phyloP scores from a whole-genome alignment of 2,888 invertebrate species.

The Drosophila helvetica region DNA sequence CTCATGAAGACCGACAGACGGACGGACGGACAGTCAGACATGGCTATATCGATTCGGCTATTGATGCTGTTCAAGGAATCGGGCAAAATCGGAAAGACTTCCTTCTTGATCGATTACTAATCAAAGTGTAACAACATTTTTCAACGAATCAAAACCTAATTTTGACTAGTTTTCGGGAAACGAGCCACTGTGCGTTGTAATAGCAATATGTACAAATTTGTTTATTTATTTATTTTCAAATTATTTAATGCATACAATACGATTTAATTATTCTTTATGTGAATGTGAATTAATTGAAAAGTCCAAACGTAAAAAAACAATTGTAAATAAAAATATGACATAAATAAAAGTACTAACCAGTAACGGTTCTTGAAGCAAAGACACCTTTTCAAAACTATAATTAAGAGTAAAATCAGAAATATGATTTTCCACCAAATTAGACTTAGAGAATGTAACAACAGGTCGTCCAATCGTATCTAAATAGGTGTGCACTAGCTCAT shows the following conservation, averaged over 20 bases:
- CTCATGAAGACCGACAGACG: too few relatives aligned
- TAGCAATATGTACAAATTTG: too few relatives aligned
- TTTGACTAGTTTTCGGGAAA: too few relatives aligned
- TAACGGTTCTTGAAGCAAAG: constrained; percentile 97
- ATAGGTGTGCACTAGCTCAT: constrained; percentile 94
- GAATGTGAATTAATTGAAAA: constrained; percentile 91
- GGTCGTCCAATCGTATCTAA: constrained; percentile 97
- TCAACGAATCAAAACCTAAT: too few relatives aligned
- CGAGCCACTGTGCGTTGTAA: too few relatives aligned
- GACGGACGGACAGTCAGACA: too few relatives aligned
- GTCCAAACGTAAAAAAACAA: constrained; percentile 97
- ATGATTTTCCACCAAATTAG: constrained; percentile 97
- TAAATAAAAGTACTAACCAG: constrained; percentile 95
- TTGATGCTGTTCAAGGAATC: too few relatives aligned
- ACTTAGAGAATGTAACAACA: constrained; percentile 91
- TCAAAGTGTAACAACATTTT: too few relatives aligned
- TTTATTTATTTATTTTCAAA: constrained; percentile 2
- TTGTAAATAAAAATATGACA: constrained; percentile 94
- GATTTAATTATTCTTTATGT: constrained; percentile 60
- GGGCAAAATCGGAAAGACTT: too few relatives aligned
- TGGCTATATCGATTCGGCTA: too few relatives aligned
- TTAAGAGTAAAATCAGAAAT: constrained; percentile 96
- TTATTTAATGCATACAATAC: neutral
- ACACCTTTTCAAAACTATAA: constrained; percentile 93
- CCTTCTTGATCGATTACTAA: too few relatives aligned